Evolutionary conservation across 2,113 vertebrate genomes (phyloP), one percentile per base, ranked within the genome.

Genomic region (Cisticola juncidis): DNA sequence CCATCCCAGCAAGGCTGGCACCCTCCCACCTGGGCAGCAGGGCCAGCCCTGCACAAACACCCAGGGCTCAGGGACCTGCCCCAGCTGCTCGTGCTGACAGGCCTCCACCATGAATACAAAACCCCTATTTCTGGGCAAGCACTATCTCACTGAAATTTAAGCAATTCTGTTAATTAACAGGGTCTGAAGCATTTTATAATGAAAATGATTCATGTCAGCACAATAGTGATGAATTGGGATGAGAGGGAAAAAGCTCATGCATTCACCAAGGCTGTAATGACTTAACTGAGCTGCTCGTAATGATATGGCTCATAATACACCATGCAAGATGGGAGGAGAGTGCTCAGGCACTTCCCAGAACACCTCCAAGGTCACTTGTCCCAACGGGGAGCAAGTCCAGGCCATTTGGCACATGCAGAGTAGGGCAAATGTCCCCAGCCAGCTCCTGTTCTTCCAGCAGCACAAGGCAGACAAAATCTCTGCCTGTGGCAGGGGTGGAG

Each of bases 131-230:
- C 95, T 94, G 88, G 93, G 92, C 83, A 79, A 72, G 92, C 81
- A 45, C 61, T 48, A 20, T 81, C 95, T 87, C 90, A 82, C 20
- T 87, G 93, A 89, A 93, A 94, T 95, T 93, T 93, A 89, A 96
- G 94, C 92, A 92, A 95, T 96, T 95, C 93, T 87, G 90, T 94
- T 96, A 97, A 97, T 97, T 96, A 96, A 94, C 69, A 3, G 91
- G 93, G 90, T 92, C 92, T 94, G 94, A 93, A 96, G 94, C 90
- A 85, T 94, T 96, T 96, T 87, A 94, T 97, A 95, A 96, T 94
- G 93, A 94, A 96, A 97, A 85, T 94, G 61, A 97, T 96, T 92
- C 88, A 97, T 92, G 96, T 97, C 96, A 92, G 93, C 92, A 84
- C 87, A 94, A 93, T 88, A 93, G 88, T 88, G 92, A 97, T 86